phyloP scores from a whole-genome alignment of 2,888 invertebrate species.

The Platycnemis pennipes region DNA sequence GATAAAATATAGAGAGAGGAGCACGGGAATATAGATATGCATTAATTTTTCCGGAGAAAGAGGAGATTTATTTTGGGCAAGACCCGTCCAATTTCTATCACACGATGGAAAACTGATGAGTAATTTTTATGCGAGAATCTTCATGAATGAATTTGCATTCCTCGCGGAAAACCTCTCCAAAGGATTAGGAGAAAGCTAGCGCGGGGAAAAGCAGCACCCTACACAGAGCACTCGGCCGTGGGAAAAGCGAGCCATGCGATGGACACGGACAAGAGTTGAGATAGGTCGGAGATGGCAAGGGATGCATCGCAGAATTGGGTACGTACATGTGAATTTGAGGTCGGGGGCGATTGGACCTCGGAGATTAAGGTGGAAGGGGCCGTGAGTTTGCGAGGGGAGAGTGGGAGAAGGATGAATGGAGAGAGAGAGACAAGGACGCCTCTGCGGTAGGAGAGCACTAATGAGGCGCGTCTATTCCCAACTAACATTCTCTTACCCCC shows the following conservation, averaged over 20 bases:
- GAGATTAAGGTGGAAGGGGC: neutral
- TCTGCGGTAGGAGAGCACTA: neutral
- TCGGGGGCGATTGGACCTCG: neutral
- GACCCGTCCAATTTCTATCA: too few species aligned
- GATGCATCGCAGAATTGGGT: neutral
- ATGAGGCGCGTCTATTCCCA: neutral
- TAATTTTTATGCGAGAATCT: too few species aligned
- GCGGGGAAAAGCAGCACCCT: neutral
- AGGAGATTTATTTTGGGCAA: too few species aligned
- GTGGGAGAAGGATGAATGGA: neutral
- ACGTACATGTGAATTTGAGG: neutral
- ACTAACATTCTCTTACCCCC: neutral
- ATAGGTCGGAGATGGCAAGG: neutral
- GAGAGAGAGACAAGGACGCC: neutral
- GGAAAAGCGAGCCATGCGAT: neutral
- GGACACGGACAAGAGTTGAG: neutral
- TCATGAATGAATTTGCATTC: too few species aligned
- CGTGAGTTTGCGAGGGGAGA: neutral
- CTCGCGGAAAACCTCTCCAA: too few species aligned
- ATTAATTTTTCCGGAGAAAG: too few species aligned
- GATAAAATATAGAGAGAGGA: too few species aligned
- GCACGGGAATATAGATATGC: too few species aligned
- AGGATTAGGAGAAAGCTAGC: neutral
- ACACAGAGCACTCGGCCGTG: neutral
- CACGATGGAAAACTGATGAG: too few species aligned